phyloP scores from a whole-genome alignment of 2,888 invertebrate species.

The Cephalotes varians region DNA sequence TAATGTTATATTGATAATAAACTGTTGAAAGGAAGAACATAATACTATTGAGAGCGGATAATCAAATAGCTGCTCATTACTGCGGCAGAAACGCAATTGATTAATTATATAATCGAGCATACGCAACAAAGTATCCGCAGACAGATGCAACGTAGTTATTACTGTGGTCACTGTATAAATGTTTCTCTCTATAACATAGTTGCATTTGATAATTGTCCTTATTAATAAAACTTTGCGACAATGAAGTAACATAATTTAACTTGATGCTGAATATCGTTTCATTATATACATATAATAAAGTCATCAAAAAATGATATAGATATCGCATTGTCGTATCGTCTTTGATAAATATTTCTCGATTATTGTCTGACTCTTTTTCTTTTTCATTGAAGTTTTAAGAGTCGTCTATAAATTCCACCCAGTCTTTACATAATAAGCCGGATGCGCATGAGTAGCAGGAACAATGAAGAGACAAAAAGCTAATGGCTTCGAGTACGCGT shows the following conservation, averaged over 20 bases:
- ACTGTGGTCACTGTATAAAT: conserved; percentile 36
- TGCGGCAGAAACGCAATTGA: conserved; percentile 71
- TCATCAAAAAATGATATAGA: neutral
- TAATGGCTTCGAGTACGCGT: conserved; percentile 62
- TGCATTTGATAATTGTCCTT: conserved; percentile 20
- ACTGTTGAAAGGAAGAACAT: conserved; percentile 27
- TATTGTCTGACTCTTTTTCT: neutral
- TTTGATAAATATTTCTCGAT: neutral
- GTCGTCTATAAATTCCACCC: neutral
- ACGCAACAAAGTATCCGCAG: conserved; percentile 62
- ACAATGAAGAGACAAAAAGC: conserved; percentile 53
- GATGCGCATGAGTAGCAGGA: conserved; percentile 32
- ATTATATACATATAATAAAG: neutral
- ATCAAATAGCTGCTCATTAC: conserved; percentile 74
- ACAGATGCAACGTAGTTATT: conserved; percentile 26
- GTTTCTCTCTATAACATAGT: conserved; percentile 34
- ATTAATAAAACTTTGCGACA: conserved; percentile 49
- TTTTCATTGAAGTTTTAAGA: neutral
- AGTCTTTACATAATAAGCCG: neutral
- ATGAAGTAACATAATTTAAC: conserved; percentile 34
- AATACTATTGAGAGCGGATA: conserved; percentile 66
- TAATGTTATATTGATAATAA: conserved; percentile 38
- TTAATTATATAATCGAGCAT: conserved; percentile 71
- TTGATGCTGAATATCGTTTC: conserved; percentile 20
- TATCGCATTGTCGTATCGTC: neutral